Evolutionary conservation across 2,113 vertebrate species (phyloP).

Genomic region (Colinus virginianus): DNA sequence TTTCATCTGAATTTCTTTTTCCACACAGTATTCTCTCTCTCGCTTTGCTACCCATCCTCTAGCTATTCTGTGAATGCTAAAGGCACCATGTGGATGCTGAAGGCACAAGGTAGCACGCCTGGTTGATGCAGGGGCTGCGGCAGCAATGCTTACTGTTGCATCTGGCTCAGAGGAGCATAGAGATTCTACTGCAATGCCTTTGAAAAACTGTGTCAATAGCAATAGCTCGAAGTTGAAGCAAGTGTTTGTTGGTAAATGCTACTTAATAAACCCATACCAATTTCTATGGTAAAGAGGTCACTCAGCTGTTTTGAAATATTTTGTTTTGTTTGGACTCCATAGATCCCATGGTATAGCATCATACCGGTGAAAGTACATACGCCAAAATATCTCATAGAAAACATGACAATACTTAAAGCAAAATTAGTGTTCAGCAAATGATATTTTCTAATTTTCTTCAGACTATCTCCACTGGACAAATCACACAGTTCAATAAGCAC

Average conservation of each 20-base stretch:
- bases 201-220: background rate
- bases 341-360: background rate
- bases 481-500: background rate
- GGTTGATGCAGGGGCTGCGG: background rate
- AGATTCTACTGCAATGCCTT: background rate
- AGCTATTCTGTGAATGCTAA: background rate
- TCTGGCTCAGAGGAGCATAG: background rate
- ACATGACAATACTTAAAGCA: background rate
- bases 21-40: background rate
- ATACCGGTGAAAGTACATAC: background rate
- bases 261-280: background rate
- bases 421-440: background rate
- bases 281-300: background rate
- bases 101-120: background rate
- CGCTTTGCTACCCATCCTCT: background rate
- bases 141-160: background rate
- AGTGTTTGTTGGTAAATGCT: background rate
- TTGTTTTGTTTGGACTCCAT: background rate
- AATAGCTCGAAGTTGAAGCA: background rate
- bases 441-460: background rate
- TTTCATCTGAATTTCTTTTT: slow-evolving; percentile 18
- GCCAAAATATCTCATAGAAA: background rate
- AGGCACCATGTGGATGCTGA: background rate
- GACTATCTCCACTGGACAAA: background rate
- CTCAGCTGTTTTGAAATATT: background rate